Evolutionary conservation across 1,140 invertebrate species (phyloP).

Genomic region (Diorhabda elongata): DNA sequence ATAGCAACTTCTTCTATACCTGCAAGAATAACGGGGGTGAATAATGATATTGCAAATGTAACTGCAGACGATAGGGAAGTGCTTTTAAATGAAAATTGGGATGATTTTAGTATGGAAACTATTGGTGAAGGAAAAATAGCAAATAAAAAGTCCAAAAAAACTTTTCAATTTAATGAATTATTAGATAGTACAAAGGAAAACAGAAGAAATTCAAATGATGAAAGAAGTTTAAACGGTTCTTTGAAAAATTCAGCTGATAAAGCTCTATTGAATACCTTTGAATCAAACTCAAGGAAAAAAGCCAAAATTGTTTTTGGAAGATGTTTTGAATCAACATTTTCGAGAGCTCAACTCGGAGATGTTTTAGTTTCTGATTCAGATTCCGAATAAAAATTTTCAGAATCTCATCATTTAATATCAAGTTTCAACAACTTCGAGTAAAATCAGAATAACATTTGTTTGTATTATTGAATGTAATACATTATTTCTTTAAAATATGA

Average conservation of each 20-base stretch:
- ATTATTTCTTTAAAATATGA: no score
- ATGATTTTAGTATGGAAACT: conserved; percentile 26
- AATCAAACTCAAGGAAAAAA: conserved; percentile 36
- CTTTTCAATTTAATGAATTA: conserved; percentile 9
- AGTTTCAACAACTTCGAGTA: no score
- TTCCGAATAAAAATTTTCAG: conserved; percentile 29
- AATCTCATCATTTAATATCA: background rate
- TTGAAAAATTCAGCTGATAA: conserved; percentile 11
- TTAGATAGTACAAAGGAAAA: conserved; percentile 3
- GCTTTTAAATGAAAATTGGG: conserved; percentile 34
- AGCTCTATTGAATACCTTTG: conserved; percentile 28
- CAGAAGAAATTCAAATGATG: conserved; percentile 1
- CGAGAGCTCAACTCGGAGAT: conserved; percentile 26
- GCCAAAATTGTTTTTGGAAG: conserved; percentile 37
- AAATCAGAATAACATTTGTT: no score
- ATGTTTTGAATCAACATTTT: conserved; percentile 40
- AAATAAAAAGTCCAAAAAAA: conserved; percentile 5
- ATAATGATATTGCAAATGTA: conserved; percentile 22
- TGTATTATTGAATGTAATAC: no score
- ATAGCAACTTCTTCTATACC: conserved; percentile 30
- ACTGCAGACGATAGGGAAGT: conserved; percentile 29
- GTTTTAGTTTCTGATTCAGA: conserved; percentile 35
- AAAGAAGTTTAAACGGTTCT: background rate
- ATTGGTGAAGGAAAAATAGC: background rate
- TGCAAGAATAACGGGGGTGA: conserved; percentile 24